phyloP scores from a whole-genome alignment of 2,113 vertebrate genomes.

The Eubucco bourcierii region DNA sequence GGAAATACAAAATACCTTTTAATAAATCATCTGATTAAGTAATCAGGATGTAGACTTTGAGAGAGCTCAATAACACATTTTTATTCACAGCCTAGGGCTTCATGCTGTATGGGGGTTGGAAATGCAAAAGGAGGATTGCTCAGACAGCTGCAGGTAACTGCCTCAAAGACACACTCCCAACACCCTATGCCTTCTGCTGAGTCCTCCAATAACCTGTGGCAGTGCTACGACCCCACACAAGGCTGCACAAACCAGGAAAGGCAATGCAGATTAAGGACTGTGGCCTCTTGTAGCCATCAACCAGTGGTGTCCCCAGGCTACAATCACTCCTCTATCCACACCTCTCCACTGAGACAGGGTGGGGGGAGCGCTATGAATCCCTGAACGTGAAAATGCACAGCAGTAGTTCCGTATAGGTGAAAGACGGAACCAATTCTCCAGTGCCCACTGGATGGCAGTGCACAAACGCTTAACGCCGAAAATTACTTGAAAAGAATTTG shows the following conservation, averaged over 20 bases:
- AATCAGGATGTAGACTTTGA: not conserved
- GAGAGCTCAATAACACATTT: not conserved
- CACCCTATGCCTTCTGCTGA: not conserved
- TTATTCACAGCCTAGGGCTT: not conserved
- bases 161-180: not conserved
- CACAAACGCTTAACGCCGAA: not conserved
- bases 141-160: not conserved
- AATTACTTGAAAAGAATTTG: not conserved
- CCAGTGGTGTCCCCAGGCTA: fast-evolving
- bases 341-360: not conserved
- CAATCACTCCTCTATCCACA: not conserved
- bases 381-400: not conserved
- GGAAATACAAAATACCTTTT: not conserved
- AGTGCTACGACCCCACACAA: fast-evolving
- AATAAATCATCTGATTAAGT: slow-evolving; percentile 34
- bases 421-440: not conserved
- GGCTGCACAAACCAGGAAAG: fast-evolving
- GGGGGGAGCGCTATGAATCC: not conserved
- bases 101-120: not conserved
- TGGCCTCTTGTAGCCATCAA: fast-evolving
- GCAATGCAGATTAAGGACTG: not conserved
- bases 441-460: slow-evolving; percentile 47
- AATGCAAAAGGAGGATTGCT: not conserved
- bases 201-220: not conserved
- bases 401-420: not conserved